Conservation (phyloP, 2,113 vertebrate genomes). For the Neomonachus schauinslandi region DNA sequence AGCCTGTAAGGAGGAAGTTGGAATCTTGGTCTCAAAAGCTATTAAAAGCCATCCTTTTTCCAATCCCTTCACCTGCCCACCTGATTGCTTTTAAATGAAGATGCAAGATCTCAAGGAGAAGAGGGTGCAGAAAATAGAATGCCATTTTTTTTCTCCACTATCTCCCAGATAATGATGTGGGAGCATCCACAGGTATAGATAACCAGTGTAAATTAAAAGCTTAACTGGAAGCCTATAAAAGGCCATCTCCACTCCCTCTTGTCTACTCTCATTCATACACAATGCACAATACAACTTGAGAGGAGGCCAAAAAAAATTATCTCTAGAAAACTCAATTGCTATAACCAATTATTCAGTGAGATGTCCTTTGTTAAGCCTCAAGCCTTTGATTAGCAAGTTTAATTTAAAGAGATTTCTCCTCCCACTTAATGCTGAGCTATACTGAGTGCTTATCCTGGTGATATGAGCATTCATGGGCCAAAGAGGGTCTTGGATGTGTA, state of each 20-base stretch:
- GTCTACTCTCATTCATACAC: neutral
- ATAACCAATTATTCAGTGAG: conserved; percentile 51
- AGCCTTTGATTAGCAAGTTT: conserved; percentile 32
- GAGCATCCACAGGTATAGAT: neutral
- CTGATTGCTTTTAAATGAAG: conserved; percentile 73
- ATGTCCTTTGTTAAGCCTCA: conserved; percentile 27
- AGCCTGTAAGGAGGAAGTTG: conserved; percentile 23
- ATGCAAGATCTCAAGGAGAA: conserved; percentile 64
- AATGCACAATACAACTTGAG: neutral
- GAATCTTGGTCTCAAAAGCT: conserved; percentile 63
- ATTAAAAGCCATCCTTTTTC: conserved; percentile 63
- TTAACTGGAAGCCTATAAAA: conserved; percentile 37
- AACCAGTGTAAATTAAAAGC: conserved; percentile 55
- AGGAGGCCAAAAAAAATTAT: neutral
- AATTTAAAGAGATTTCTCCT: conserved; percentile 50
- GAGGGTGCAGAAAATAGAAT: conserved; percentile 59
- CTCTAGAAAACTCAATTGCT: conserved; percentile 55
- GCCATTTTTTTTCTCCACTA: neutral
- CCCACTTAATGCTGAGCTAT: neutral
- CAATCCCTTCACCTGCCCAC: neutral
- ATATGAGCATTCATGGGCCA: neutral
- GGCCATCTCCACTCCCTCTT: neutral
- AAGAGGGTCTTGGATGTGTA: neutral
- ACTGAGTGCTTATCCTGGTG: neutral
- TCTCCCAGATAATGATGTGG: conserved; percentile 53